These are phyloP conservation scores for Petrosia ficiformis DNA, from an alignment of 37 sponge, comb jelly and placozoan species.

Conservation along the genomic window DNA sequence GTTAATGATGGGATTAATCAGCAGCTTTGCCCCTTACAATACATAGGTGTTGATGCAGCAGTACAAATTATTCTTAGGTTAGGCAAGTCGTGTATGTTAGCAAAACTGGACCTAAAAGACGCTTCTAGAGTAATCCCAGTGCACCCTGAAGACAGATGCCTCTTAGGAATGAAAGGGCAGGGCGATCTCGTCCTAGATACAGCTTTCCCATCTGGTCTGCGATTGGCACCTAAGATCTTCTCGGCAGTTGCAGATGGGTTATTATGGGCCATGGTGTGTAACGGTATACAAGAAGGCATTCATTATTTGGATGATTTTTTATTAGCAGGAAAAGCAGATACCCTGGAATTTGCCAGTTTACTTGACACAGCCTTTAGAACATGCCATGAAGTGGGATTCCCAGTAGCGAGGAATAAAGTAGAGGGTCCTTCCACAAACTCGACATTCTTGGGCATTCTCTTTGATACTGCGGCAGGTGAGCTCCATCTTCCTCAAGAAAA, in stretches of 20 bases:
- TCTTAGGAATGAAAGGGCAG: slow-evolving; percentile 1
- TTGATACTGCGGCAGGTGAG: no score
- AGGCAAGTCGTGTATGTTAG: neutral
- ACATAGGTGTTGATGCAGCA: slow-evolving; percentile 2
- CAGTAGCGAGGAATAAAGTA: neutral
- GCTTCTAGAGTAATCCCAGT: slow-evolving; percentile 17
- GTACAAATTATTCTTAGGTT: neutral
- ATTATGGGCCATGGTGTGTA: neutral
- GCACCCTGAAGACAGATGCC: slow-evolving; percentile 2
- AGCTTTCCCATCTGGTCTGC: slow-evolving; percentile 7
- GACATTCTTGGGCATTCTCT: neutral
- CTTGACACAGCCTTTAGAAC: no score
- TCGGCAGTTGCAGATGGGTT: slow-evolving; percentile 19
- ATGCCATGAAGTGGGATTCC: neutral
- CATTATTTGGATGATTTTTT: slow-evolving; percentile 29
- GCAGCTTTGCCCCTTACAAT: neutral
- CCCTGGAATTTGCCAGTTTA: no score
- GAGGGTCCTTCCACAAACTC: neutral
- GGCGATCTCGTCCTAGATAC: neutral
- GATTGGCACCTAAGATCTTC: slow-evolving; percentile 20
- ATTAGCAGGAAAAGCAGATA: neutral
- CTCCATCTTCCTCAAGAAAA: no score
- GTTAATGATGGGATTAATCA: slow-evolving; percentile 13
- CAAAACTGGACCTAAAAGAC: slow-evolving; percentile 5
- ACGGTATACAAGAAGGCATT: neutral